A percentile compares a stretch with the other conserved stretches of the same genome.
These are phyloP conservation scores for Apodemia mormo DNA, from an alignment of 2,888 invertebrate species.

Conservation along the genomic window DNA sequence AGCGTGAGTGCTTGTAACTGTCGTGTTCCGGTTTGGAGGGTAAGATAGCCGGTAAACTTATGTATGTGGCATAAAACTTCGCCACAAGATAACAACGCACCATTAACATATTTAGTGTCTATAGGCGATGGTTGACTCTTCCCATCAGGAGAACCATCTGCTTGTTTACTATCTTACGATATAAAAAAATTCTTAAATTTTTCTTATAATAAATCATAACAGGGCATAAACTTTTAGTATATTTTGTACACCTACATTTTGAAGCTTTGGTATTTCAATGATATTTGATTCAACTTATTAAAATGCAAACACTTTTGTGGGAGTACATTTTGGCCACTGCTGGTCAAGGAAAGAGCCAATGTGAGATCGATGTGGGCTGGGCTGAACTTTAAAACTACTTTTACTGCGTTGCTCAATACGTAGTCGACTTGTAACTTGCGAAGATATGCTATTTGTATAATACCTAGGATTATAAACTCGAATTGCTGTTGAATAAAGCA, in stretches of 20 bases:
- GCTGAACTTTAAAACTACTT: constrained; percentile 45
- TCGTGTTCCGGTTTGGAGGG: too few relatives aligned
- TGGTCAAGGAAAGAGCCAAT: constrained; percentile 62
- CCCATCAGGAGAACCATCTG: too few relatives aligned
- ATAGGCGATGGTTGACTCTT: too few relatives aligned
- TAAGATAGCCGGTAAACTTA: too few relatives aligned
- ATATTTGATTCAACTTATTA: constrained; percentile 4
- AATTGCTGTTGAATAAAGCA: neutral
- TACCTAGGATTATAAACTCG: neutral
- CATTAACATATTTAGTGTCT: too few relatives aligned
- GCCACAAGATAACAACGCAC: too few relatives aligned
- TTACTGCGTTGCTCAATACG: constrained; percentile 46
- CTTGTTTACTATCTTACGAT: too few relatives aligned
- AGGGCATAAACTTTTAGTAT: too few relatives aligned
- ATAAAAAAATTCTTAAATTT: too few relatives aligned
- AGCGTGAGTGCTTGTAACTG: too few relatives aligned
- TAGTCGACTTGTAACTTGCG: constrained; percentile 11
- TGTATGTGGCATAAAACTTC: too few relatives aligned
- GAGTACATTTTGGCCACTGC: constrained; percentile 64
- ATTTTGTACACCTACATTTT: neutral
- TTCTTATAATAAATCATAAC: too few relatives aligned
- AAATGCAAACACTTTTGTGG: constrained; percentile 45
- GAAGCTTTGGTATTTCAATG: neutral
- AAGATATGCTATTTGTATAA: neutral
- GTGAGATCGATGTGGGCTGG: constrained; percentile 49